Conservation (phyloP, 2,113 vertebrate species). For the Xiphophorus hellerii region DNA sequence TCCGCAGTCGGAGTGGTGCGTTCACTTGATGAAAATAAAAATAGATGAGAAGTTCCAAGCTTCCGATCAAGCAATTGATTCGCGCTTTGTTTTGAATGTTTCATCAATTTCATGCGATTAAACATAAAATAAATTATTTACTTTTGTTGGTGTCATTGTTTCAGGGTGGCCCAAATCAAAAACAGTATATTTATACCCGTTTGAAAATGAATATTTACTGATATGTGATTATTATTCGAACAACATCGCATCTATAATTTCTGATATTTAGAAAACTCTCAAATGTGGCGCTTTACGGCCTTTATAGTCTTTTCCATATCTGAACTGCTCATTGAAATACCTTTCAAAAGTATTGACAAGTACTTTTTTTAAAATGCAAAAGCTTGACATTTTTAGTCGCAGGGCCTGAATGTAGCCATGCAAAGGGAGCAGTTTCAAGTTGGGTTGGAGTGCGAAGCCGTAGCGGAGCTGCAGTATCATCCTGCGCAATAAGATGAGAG, state of each 20-base stretch:
- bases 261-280: not conserved
- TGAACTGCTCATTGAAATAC: not conserved
- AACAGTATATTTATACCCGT: not conserved
- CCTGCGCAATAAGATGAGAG: slow-evolving; percentile 88
- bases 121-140: not conserved
- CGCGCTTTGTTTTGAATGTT: not conserved
- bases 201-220: not conserved
- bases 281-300: not conserved
- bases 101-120: not conserved
- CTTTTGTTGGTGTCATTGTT: not conserved
- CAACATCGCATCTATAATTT: not conserved
- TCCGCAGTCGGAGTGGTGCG: slow-evolving; percentile 6
- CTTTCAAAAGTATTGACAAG: no score
- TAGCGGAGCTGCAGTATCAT: slow-evolving; percentile 91
- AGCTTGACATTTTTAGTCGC: not conserved
- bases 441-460: slow-evolving; percentile 87
- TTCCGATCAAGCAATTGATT: not conserved
- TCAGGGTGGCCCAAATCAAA: no score
- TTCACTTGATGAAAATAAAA: not conserved
- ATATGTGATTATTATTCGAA: not conserved
- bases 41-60: slow-evolving; percentile 12
- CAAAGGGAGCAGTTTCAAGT: slow-evolving; percentile 83
- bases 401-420: slow-evolving; percentile 44
- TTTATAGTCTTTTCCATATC: not conserved
- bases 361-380: not conserved